Conservation (phyloP, 1,140 invertebrate genomes). For the Diabrotica virgifera region DNA sequence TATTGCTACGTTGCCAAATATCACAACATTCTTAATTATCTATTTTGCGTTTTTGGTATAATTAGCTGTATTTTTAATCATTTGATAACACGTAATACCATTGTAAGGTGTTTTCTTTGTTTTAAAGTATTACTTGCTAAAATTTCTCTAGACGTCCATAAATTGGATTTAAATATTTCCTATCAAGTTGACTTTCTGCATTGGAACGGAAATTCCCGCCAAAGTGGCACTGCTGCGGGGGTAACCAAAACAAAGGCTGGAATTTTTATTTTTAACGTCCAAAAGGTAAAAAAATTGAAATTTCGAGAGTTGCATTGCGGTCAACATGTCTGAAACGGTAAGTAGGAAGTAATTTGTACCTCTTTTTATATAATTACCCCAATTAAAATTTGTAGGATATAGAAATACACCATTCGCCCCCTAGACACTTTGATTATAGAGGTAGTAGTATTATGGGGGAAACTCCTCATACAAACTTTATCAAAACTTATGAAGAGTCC, state of each 20-base stretch:
- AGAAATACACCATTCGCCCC: conserved; percentile 3
- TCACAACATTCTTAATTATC: too few relatives aligned
- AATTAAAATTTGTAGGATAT: conserved; percentile 9
- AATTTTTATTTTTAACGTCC: background rate
- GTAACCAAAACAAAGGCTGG: background rate
- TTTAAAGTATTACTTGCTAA: too few relatives aligned
- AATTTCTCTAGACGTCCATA: too few relatives aligned
- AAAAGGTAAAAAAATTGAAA: background rate
- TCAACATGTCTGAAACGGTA: conserved; percentile 26
- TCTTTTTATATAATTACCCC: background rate
- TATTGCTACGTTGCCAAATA: too few relatives aligned
- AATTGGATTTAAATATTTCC: too few relatives aligned
- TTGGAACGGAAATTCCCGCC: too few relatives aligned
- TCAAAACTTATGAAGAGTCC: conserved; percentile 17
- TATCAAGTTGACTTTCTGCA: too few relatives aligned
- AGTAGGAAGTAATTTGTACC: conserved; percentile 12
- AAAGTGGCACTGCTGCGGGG: too few relatives aligned
- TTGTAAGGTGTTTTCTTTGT: too few relatives aligned
- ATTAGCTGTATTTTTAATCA: too few relatives aligned
- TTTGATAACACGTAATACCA: too few relatives aligned
- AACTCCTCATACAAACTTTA: conserved; percentile 6
- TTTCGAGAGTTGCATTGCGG: background rate
- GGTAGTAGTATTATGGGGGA: conserved; percentile 9
- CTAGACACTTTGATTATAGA: conserved; percentile 6
- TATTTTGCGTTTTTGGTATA: too few relatives aligned